phyloP scores from a whole-genome alignment of 1,140 invertebrate species.

The Hyphantria cunea region DNA sequence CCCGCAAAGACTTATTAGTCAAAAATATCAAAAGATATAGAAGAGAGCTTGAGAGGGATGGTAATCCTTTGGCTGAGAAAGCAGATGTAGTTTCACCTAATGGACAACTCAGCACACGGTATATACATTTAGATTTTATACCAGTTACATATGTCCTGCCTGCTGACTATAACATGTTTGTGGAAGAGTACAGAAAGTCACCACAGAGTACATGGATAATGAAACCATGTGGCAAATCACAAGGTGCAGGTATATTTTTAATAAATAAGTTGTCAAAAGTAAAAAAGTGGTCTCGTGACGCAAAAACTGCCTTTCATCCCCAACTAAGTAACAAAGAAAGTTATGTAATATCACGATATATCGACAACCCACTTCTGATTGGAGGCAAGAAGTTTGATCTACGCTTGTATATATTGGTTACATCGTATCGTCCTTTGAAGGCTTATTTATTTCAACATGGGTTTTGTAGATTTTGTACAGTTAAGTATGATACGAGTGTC shows the following conservation, averaged over 20 bases:
- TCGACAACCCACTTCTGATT: conserved; percentile 92
- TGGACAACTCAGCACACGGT: conserved; percentile 89
- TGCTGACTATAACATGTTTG: conserved; percentile 98
- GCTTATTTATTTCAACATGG: conserved; percentile 93
- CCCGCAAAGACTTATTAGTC: conserved; percentile 96
- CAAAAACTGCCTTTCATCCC: conserved; percentile 91
- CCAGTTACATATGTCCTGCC: conserved; percentile 97
- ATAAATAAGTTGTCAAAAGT: conserved; percentile 95
- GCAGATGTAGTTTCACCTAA: conserved; percentile 77
- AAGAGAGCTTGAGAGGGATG: conserved; percentile 88
- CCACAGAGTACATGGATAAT: conserved; percentile 98
- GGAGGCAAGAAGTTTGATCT: conserved; percentile 95
- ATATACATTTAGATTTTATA: conserved; percentile 94
- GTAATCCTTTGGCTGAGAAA: conserved; percentile 92
- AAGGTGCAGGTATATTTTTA: conserved; percentile 93
- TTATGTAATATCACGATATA: conserved; percentile 95
- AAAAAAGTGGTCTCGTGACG: conserved; percentile 93
- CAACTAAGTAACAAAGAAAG: conserved; percentile 90
- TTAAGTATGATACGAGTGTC: conserved; percentile 91
- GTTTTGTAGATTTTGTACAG: conserved; percentile 90
- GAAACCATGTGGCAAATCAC: conserved; percentile 97
- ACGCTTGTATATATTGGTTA: conserved; percentile 91
- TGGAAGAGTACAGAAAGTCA: conserved; percentile 96
- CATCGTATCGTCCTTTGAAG: conserved; percentile 90
- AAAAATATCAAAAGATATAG: conserved; percentile 98